Evolutionary conservation across 2,113 vertebrate genomes (phyloP), one percentile per base, ranked within the genome.

Genomic region (Heterocephalus glaber): DNA sequence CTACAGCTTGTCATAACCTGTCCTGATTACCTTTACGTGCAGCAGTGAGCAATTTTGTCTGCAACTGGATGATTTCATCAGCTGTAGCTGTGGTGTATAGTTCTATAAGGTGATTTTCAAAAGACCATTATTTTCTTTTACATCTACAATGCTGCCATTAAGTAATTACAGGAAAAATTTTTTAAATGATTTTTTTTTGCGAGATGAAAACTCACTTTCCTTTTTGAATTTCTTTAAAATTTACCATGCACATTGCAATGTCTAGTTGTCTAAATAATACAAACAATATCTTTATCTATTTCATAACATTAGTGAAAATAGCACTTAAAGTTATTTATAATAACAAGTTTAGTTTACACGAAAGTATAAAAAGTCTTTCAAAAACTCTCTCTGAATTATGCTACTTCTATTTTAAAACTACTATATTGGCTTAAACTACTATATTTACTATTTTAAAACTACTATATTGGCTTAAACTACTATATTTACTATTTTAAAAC

Each of bases 401-500:
- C 11, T 77, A 38, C 12, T 89, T 96, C 92, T 86, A 5, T 82
- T 72, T 89, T 94, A 56, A 76, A 97, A 90, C 13, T 61, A 38
- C 35, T 80, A 26, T 56, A 66, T 85, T 79, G 77, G 1, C 5
- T 92, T 89, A 49, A 92, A 65, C 8, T 87, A n/a, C n/a, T n/a
- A n/a, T n/a, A n/a, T n/a, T n/a, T n/a, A n/a, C 92, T 86, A 5
- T 82, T 72, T 89, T 94, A 56, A 76, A 97, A 90, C 13, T 61
- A 38, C 35, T 80, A 26, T 56, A 66, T 85, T 79, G 77, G 1
- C 5, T 92, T 89, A 49, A 92, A 65, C 8, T 87, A n/a, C n/a
- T n/a, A n/a, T n/a, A n/a, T n/a, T n/a, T n/a, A n/a, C 92, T 86
- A 5, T 82, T 72, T 89, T 94, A 56, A 76, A 97, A 90, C 13